phyloP scores from a whole-genome alignment of 2,113 vertebrate genomes.

The Sturnus vulgaris region DNA sequence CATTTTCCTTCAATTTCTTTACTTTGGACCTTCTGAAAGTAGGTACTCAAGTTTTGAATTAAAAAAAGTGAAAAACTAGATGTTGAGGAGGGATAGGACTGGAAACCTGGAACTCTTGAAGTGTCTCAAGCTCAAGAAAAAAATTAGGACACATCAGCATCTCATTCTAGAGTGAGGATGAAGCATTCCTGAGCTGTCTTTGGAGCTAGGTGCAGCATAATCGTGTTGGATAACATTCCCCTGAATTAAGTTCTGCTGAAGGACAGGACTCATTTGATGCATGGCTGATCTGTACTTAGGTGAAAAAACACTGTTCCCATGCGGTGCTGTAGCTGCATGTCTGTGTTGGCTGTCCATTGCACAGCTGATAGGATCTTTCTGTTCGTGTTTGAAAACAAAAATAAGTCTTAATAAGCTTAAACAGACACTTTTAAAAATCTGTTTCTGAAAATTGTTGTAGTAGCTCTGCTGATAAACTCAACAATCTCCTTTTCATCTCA shows the following conservation, averaged over 20 bases:
- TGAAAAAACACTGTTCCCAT: background rate
- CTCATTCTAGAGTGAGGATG: background rate
- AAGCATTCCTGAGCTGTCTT: background rate
- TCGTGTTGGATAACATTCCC: background rate
- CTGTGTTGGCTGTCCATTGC: background rate
- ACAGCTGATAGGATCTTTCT: background rate
- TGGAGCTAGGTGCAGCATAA: background rate
- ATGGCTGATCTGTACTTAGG: background rate
- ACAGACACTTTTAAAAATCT: background rate
- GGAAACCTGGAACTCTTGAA: background rate
- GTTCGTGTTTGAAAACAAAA: background rate
- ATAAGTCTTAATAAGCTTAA: background rate
- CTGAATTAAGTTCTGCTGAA: background rate
- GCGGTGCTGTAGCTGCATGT: background rate
- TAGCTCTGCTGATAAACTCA: background rate
- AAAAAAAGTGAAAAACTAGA: background rate
- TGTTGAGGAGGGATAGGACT: background rate
- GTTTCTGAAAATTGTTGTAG: background rate
- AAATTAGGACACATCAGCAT: background rate
- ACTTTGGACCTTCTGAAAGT: background rate
- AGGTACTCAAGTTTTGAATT: background rate
- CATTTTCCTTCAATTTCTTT: background rate
- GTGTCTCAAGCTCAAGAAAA: background rate
- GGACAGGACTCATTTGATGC: background rate
- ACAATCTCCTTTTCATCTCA: background rate